Percentiles rank a stretch among this genome's conserved stretches.
Evolutionary conservation across 2,888 invertebrate species (phyloP).

Genomic region (Drosophila pegasa): DNA sequence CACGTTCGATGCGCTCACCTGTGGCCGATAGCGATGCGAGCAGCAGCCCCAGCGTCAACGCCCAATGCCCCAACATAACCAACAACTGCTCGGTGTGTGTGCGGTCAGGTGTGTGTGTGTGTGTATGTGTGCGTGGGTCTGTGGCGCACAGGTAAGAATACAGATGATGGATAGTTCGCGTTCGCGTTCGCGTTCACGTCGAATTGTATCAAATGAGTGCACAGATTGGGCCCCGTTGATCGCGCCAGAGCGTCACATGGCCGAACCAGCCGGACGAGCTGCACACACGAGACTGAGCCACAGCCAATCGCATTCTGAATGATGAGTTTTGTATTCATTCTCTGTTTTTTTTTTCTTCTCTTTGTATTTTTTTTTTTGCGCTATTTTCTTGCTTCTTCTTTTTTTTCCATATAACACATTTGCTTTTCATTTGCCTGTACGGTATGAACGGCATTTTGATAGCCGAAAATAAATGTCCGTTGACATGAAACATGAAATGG

Average conservation of each 20-base stretch:
- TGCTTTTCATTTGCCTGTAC: conserved; percentile 52
- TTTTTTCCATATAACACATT: conserved; percentile 54
- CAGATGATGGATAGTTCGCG: conserved; percentile 5
- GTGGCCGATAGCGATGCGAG: conserved; percentile 54
- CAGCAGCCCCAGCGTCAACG: conserved; percentile 55
- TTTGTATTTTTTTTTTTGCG: no score
- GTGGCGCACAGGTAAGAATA: conserved; percentile 28
- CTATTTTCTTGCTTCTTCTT: conserved; percentile 11
- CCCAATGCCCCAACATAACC: conserved; percentile 33
- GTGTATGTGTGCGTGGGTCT: neutral
- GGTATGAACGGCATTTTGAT: conserved; percentile 59
- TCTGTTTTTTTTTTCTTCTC: no score
- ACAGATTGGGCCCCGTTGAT: conserved; percentile 34
- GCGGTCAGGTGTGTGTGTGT: no score
- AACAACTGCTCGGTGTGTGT: conserved; percentile 6
- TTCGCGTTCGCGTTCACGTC: no score
- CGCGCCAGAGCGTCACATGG: conserved; percentile 47
- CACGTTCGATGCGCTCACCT: conserved; percentile 55
- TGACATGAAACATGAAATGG: conserved; percentile 56
- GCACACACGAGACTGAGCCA: conserved; percentile 70
- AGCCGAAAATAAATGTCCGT: conserved; percentile 59
- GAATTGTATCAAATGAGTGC: conserved; percentile 14
- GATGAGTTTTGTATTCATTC: conserved; percentile 48
- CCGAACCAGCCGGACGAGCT: conserved; percentile 62
- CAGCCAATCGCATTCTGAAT: conserved; percentile 58